A percentile compares a stretch with the other conserved stretches of the same genome.
These are phyloP conservation scores for Cecropterus lyciades DNA, from an alignment of 1,140 invertebrate genomes.

Conservation along the genomic window DNA sequence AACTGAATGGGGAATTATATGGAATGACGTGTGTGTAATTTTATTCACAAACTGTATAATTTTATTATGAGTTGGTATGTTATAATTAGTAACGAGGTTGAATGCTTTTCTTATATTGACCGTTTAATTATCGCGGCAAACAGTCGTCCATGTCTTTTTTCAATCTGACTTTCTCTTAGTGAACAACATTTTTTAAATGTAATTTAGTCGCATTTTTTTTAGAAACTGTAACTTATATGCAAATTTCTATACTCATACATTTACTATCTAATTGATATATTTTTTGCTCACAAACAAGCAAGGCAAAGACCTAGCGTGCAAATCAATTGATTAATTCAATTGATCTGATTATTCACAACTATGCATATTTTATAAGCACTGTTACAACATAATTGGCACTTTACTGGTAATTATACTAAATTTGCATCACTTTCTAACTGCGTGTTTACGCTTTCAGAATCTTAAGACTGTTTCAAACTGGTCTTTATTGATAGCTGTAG, in stretches of 20 bases:
- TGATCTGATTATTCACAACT: conserved; percentile 1
- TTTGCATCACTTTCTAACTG: conserved; percentile 32
- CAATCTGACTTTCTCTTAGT: too few relatives aligned
- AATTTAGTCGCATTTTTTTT: too few relatives aligned
- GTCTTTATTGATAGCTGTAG: neutral
- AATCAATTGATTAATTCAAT: conserved; percentile 9
- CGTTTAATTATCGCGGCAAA: too few relatives aligned
- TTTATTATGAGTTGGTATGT: too few relatives aligned
- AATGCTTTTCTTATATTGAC: too few relatives aligned
- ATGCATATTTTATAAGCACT: conserved; percentile 26
- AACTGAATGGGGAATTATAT: too few relatives aligned
- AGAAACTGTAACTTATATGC: too few relatives aligned
- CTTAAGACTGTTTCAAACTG: conserved; percentile 3
- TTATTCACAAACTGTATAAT: too few relatives aligned
- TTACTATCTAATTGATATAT: neutral
- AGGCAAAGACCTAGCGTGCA: neutral
- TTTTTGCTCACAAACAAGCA: neutral
- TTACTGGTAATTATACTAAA: conserved; percentile 15
- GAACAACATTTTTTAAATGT: too few relatives aligned
- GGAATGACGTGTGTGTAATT: too few relatives aligned
- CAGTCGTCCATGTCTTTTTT: too few relatives aligned
- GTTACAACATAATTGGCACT: conserved; percentile 32
- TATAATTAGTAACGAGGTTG: too few relatives aligned
- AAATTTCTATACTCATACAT: neutral
- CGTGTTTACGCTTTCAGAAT: conserved; percentile 30